Evolutionary conservation across 2,888 invertebrate genomes (phyloP), one percentile per base, ranked within the genome.

Genomic region (Allacma fusca): DNA sequence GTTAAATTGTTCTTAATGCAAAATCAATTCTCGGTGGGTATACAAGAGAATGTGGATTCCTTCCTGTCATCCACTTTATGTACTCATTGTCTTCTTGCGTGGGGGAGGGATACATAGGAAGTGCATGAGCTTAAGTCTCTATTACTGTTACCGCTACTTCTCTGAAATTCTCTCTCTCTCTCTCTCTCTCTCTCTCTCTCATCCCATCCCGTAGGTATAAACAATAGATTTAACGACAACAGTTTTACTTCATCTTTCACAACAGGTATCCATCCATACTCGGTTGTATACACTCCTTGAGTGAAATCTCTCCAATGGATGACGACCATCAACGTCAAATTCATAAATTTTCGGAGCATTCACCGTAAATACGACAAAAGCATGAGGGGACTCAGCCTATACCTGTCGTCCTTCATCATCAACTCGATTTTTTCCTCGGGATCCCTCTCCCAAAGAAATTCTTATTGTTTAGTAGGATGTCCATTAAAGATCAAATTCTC

Each of bases 1-100:
- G 69, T 74, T 78, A 74, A 78, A 78, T 65, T 75, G 75, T 75
- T 75, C 70, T 70, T 78, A 78, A 78, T 78, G 78, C 74, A 78
- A 75, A 78, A 78, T 78, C 78, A 78, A 78, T 78, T 64, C 75
- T 70, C 44, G 43, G 9, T 34, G 9, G 34, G 9, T 7, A 24
- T 62, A 73, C 21, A 21, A 59, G 57, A 62, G 23, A 34, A 34
- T 73, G 23, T 5, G 40, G 57, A 70, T 70, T 24, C 23, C 40
- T 44, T 26, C 24, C 70, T 70, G 70, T 50, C 70, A 70, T 70
- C 70, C n/a, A n/a, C 68, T 21, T 68, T 34, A 62, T 24, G 29
- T 65, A 29, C 19, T 24, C 65, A 65, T 65, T 65, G 65, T 65
- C 1, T 50, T 9, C 19, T 34, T 34, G 5, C 34, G 9, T 7